These are phyloP conservation scores for Myripristis murdjan DNA, from an alignment of 2,797 vertebrate genomes.

Conservation along the genomic window DNA sequence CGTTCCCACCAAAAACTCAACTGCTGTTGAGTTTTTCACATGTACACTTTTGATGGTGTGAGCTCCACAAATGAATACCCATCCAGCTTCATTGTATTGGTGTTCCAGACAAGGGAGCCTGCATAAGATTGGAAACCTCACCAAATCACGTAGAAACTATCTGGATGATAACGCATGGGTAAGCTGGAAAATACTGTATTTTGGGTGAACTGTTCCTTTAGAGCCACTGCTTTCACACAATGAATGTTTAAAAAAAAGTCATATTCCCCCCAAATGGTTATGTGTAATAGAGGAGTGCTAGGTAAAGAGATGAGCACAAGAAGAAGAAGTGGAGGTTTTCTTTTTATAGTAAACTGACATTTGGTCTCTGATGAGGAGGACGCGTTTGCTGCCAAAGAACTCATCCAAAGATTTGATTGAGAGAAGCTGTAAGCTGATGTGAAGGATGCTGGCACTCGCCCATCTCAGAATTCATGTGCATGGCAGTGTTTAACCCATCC, in stretches of 20 bases:
- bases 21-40: too few relatives aligned
- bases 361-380: constrained; percentile 60
- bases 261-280: constrained; percentile 5
- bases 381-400: constrained; percentile 47
- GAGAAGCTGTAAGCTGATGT: constrained; percentile 47
- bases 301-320: constrained; percentile 23
- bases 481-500: too few relatives aligned
- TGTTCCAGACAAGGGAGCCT: too few relatives aligned
- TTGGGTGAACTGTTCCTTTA: too few relatives aligned
- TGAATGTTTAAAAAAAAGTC: constrained; percentile 11
- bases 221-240: constrained; percentile 4
- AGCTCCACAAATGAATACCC: too few relatives aligned
- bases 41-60: too few relatives aligned
- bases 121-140: too few relatives aligned
- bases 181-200: too few relatives aligned
- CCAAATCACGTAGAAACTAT: too few relatives aligned
- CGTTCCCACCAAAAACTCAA: too few relatives aligned
- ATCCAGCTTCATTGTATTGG: too few relatives aligned
- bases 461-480: constrained; percentile 24
- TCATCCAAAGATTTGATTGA: constrained; percentile 45
- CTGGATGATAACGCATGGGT: too few relatives aligned
- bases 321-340: constrained; percentile 16
- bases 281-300: constrained; percentile 26
- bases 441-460: constrained; percentile 36
- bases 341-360: constrained; percentile 54